A percentile compares a stretch with the other conserved stretches of the same genome.
phyloP scores from a whole-genome alignment of 2,113 vertebrate genomes.

The Xenopus laevis region DNA sequence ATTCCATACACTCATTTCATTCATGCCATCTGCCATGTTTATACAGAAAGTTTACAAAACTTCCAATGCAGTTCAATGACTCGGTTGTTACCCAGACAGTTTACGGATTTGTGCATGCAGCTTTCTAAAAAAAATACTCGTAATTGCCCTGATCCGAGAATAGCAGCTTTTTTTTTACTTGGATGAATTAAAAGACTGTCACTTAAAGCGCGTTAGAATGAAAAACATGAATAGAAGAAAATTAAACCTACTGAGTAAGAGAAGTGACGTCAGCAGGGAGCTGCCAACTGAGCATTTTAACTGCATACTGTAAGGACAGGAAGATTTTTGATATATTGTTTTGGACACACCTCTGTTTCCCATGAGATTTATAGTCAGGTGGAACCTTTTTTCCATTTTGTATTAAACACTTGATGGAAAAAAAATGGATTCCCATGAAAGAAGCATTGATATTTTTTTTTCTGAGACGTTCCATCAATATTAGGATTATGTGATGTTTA shows the following conservation, averaged over 20 bases:
- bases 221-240: too few species aligned
- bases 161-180: background rate
- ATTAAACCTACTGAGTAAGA: too few species aligned
- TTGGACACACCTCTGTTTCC: background rate
- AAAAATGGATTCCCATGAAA: slow-evolving; percentile 1
- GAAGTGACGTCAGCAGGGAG: background rate
- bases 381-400: background rate
- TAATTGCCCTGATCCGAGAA: background rate
- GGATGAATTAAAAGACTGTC: background rate
- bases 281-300: background rate
- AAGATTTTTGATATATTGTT: background rate
- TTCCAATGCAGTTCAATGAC: slow-evolving; percentile 19
- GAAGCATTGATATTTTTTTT: slow-evolving; percentile 1
- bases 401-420: background rate
- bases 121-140: slow-evolving; percentile 13
- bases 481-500: slow-evolving; percentile 12
- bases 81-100: slow-evolving; percentile 16
- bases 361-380: background rate
- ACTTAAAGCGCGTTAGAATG: background rate
- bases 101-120: background rate
- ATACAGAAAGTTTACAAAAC: slow-evolving; percentile 22
- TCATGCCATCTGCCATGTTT: slow-evolving; percentile 21
- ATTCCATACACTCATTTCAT: slow-evolving; percentile 26
- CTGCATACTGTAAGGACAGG: background rate
- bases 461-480: slow-evolving; percentile 1